phyloP scores from a whole-genome alignment of 2,888 invertebrate species.

The Artemia sinica region DNA sequence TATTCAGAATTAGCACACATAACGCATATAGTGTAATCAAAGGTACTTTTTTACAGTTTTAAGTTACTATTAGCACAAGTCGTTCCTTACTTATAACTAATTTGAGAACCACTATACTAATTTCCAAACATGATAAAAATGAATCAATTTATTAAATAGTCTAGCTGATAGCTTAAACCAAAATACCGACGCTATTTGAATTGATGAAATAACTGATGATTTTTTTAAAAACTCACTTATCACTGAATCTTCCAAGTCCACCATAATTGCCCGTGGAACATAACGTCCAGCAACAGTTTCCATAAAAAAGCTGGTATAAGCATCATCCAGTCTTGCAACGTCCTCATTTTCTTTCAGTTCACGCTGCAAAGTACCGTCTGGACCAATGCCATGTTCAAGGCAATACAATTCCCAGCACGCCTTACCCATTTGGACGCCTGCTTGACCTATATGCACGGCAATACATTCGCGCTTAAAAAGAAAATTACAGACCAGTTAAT shows the following conservation, averaged over 20 bases:
- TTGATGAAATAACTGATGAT: neutral
- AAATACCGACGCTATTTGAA: too few relatives aligned
- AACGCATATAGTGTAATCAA: too few relatives aligned
- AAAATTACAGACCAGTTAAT: neutral
- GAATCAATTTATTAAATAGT: too few relatives aligned
- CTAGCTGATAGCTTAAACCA: too few relatives aligned
- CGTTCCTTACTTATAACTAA: too few relatives aligned
- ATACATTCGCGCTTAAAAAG: slow-evolving; percentile 55
- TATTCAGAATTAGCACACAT: too few relatives aligned
- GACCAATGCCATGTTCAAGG: slow-evolving; percentile 47
- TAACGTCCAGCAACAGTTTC: slow-evolving; percentile 33
- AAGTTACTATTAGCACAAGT: too few relatives aligned
- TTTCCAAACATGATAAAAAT: too few relatives aligned
- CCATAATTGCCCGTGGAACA: slow-evolving; percentile 1
- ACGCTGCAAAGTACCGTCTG: neutral
- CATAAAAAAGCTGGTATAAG: slow-evolving; percentile 15
- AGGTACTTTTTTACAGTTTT: too few relatives aligned
- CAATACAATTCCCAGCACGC: slow-evolving; percentile 69
- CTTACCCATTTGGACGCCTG: slow-evolving; percentile 67
- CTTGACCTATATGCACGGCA: slow-evolving; percentile 69
- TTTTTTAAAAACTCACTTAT: slow-evolving; percentile 2
- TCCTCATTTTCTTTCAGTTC: slow-evolving; percentile 8
- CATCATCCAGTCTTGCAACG: neutral
- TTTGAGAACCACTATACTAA: too few relatives aligned
- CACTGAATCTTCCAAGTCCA: slow-evolving; percentile 2